Evolutionary conservation across 2,888 invertebrate genomes (phyloP).

Genomic region (Oscheius sp.): DNA sequence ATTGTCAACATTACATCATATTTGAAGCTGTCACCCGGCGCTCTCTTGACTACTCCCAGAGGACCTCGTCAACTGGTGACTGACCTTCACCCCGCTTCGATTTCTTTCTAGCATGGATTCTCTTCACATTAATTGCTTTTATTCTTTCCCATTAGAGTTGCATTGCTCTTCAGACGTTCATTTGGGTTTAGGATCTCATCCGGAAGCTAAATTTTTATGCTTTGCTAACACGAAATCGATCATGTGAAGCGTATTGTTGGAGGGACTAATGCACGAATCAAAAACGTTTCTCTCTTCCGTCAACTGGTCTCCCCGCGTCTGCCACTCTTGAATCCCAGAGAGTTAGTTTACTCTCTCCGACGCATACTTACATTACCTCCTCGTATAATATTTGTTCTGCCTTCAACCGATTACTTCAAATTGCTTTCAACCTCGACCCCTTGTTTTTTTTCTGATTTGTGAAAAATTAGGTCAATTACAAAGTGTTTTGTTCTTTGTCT

Average conservation of each 20-base stretch:
- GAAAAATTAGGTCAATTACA: not conserved
- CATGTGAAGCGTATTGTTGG: conserved; percentile 25
- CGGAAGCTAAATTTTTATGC: conserved; percentile 13
- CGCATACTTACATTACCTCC: conserved; percentile 23
- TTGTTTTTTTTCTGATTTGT: not conserved
- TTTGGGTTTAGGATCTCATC: conserved; percentile 4
- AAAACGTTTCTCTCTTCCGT: conserved; percentile 30
- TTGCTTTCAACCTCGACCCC: too few species aligned
- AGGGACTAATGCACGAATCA: conserved; percentile 25
- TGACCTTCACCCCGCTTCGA: conserved; percentile 2
- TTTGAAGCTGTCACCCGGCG: conserved; percentile 4
- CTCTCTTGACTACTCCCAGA: conserved; percentile 8
- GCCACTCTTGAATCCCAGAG: conserved; percentile 18
- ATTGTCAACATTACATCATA: too few species aligned
- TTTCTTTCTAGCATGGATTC: conserved; percentile 11
- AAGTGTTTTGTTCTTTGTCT: not conserved
- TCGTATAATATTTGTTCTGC: conserved; percentile 7
- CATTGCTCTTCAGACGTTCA: conserved; percentile 27
- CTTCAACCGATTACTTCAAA: conserved; percentile 8
- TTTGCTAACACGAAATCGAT: conserved; percentile 29
- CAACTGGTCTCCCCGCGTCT: conserved; percentile 24
- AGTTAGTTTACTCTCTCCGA: conserved; percentile 30
- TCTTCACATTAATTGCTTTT: conserved; percentile 24
- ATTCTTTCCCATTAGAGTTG: conserved; percentile 28
- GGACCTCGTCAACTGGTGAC: conserved; percentile 1